A percentile compares a stretch with the other conserved stretches of the same genome.
These are phyloP conservation scores for Ivindomyrus marchei DNA, from an alignment of 2,113 vertebrate genomes.

Conservation along the genomic window DNA sequence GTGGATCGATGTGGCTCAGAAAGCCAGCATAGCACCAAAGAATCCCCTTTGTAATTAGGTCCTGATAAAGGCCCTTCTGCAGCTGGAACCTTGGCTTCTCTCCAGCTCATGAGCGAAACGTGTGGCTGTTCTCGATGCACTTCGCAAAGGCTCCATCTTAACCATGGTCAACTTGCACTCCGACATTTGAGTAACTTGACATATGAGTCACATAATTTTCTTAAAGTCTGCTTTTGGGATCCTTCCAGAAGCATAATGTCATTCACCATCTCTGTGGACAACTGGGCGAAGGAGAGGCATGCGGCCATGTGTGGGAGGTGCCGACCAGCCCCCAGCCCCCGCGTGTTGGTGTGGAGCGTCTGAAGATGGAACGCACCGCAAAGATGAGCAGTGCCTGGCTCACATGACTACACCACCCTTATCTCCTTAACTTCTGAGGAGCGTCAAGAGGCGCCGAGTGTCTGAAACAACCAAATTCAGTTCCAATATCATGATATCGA, in stretches of 20 bases:
- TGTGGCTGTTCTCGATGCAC: neutral
- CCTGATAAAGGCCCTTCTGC: constrained; percentile 1
- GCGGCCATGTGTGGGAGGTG: constrained; percentile 27
- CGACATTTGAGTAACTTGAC: constrained; percentile 37
- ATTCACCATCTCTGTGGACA: constrained; percentile 21
- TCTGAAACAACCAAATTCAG: neutral
- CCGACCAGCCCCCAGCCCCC: constrained; percentile 19
- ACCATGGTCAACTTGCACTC: constrained; percentile 21
- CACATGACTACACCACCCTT: neutral
- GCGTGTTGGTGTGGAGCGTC: neutral
- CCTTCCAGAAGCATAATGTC: constrained; percentile 31
- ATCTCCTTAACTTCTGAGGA: neutral
- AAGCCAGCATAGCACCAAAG: neutral
- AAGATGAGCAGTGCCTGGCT: neutral
- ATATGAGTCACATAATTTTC: constrained; percentile 30
- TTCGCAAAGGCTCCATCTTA: constrained; percentile 9
- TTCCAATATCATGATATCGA: neutral
- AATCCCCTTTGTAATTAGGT: constrained; percentile 6
- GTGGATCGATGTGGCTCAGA: neutral
- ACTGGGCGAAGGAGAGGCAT: constrained; percentile 29
- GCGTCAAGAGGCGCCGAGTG: neutral
- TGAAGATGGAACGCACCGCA: neutral
- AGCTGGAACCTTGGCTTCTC: neutral
- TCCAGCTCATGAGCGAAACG: neutral
- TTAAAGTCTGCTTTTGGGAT: constrained; percentile 31